Percentiles rank a stretch among this genome's conserved stretches.
phyloP scores from a whole-genome alignment of 1,140 invertebrate genomes.

The Drosophila micromelanica region DNA sequence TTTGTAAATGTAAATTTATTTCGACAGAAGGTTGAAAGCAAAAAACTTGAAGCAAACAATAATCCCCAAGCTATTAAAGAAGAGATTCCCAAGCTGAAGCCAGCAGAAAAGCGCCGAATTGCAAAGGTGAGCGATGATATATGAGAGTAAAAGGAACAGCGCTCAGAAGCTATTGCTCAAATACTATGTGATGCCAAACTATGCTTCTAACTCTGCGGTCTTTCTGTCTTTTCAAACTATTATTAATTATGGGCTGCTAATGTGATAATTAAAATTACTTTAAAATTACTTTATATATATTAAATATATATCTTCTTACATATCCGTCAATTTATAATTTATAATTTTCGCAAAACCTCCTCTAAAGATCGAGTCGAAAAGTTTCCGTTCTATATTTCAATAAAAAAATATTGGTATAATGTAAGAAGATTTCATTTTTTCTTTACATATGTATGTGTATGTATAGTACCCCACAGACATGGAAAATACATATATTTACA shows the following conservation, averaged over 20 bases:
- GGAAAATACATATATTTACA: too few relatives aligned
- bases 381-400: too few relatives aligned
- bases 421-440: too few relatives aligned
- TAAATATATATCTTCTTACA: too few relatives aligned
- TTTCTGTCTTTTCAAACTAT: not conserved
- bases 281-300: too few relatives aligned
- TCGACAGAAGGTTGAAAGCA: constrained; percentile 55
- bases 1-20: constrained; percentile 27
- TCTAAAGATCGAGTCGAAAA: too few relatives aligned
- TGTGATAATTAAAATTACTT: too few relatives aligned
- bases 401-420: too few relatives aligned
- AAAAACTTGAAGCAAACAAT: constrained; percentile 66
- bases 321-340: too few relatives aligned
- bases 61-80: constrained; percentile 69
- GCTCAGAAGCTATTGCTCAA: not conserved
- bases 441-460: too few relatives aligned
- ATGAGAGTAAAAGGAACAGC: not conserved
- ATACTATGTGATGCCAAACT: constrained; percentile 11
- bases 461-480: too few relatives aligned
- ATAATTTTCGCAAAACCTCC: too few relatives aligned
- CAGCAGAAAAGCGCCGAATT: constrained; percentile 53
- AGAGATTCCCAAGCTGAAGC: constrained; percentile 78
- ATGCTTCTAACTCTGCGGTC: constrained; percentile 6
- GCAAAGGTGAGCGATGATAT: constrained; percentile 64
- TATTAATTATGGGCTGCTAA: not conserved